These are phyloP conservation scores for Mesocricetus auratus DNA, from an alignment of 2,113 vertebrate genomes.

Conservation along the genomic window DNA sequence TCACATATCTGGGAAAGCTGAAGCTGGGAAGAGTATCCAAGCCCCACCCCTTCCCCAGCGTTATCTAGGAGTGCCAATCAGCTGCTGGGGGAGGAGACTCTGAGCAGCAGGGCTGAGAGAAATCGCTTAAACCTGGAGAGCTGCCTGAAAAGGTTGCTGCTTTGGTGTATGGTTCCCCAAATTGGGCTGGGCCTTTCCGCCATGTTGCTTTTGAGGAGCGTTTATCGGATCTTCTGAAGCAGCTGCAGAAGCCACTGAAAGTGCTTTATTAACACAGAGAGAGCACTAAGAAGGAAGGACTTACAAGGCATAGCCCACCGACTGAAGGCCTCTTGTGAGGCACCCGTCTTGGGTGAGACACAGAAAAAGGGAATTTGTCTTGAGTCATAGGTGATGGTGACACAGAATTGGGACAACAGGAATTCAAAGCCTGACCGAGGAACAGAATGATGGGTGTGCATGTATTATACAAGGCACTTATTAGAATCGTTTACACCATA, in stretches of 20 bases:
- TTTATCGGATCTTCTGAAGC: no score
- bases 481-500: not conserved
- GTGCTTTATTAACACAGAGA: no score
- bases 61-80: not conserved
- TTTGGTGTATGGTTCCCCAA: no score
- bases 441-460: not conserved
- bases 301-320: not conserved
- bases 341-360: not conserved
- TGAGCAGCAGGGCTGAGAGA: no score
- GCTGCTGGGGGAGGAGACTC: not conserved
- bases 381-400: not conserved
- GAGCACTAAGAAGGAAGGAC: not conserved
- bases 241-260: no score
- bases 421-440: not conserved
- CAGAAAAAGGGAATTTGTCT: not conserved
- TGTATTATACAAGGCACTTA: not conserved
- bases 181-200: not conserved
- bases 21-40: not conserved
- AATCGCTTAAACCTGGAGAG: not conserved
- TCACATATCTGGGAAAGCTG: not conserved
- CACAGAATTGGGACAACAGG: not conserved
- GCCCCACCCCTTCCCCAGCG: not conserved
- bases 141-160: not conserved
- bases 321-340: not conserved
- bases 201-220: not conserved